Conservation (phyloP, 2,797 vertebrate genomes). For the Lindbergichthys nudifrons region DNA sequence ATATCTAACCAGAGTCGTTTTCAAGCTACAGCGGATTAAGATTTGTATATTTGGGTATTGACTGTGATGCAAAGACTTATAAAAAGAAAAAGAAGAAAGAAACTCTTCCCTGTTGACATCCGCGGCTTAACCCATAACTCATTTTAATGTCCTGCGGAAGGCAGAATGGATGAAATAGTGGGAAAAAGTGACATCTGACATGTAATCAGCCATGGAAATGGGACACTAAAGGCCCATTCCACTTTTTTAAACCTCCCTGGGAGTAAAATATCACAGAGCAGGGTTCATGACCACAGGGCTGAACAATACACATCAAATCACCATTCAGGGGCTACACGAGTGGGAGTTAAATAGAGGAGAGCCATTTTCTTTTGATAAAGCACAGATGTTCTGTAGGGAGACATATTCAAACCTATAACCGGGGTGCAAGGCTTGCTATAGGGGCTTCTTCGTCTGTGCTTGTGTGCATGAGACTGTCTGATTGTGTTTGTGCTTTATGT, state of each 20-base stretch:
- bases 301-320: slow-evolving; percentile 71
- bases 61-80: slow-evolving; percentile 22
- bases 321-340: slow-evolving; percentile 61
- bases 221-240: slow-evolving; percentile 54
- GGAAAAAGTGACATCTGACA: slow-evolving; percentile 47
- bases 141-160: slow-evolving; percentile 36
- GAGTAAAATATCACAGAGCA: slow-evolving; percentile 65
- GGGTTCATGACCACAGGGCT: slow-evolving; percentile 65
- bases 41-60: slow-evolving; percentile 45
- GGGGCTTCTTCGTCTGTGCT: slow-evolving; percentile 31
- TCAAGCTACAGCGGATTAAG: slow-evolving; percentile 32
- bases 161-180: slow-evolving; percentile 42
- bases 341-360: slow-evolving; percentile 57
- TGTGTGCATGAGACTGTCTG: slow-evolving; percentile 2
- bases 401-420: slow-evolving; percentile 37
- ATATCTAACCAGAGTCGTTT: slow-evolving; percentile 49
- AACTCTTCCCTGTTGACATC: slow-evolving; percentile 17
- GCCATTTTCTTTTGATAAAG: slow-evolving; percentile 55
- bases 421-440: slow-evolving; percentile 12
- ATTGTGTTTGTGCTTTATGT: slow-evolving; percentile 19
- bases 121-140: slow-evolving; percentile 35
- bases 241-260: slow-evolving; percentile 42
- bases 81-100: neutral
- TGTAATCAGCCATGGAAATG: slow-evolving; percentile 66
- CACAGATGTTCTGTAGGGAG: slow-evolving; percentile 73